Evolutionary conservation across 2,797 vertebrate species (phyloP), one percentile per base, ranked within the genome.

Genomic region (Dallia pectoralis): DNA sequence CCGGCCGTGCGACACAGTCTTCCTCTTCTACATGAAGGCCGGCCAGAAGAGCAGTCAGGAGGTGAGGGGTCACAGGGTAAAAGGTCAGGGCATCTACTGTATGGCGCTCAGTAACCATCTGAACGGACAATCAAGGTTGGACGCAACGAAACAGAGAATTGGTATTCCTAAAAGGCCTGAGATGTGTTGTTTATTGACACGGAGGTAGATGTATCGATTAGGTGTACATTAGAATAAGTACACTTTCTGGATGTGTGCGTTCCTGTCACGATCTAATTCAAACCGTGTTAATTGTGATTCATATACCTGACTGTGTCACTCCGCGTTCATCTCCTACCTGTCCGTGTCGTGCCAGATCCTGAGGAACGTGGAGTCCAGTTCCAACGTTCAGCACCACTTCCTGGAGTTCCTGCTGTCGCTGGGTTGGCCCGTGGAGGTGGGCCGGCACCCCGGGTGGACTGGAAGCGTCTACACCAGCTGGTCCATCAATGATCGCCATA

Each of bases 1-100:
- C 89, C 95, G 95, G 81, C 94, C 93, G 76, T 95, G 95, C 75
- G 95, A 97, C 86, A 96, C 94, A 0, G 95, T 95, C 83, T 96
- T 96, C 76, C 86, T 98, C 87, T 97, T 97, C 91, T 98, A 96
- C 84, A 92, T 98, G 95, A 95, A 89, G 77, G 95, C 96, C 33
- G 95, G 95, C 70, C 96, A 98, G 91, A 96, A 94, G 90, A 96
- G 93, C 49, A 94, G 93, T 82, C 91, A 95, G 77, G 96, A 98
- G 94, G 96, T 97, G 44, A 51, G 25, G 3, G 4, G 0, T 19
- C 18, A 8, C 14, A 1, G 1, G 27, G 2, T 16, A 29, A 29
- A 63, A 14, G 29, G 56, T 18, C 22, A 29, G 56, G 56, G n/a
- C 12, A 15, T 61, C 56, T 25, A 61, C 9, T 4, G 11, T n/a